phyloP scores from a whole-genome alignment of 2,113 vertebrate genomes.

The Onychostruthus taczanowskii region DNA sequence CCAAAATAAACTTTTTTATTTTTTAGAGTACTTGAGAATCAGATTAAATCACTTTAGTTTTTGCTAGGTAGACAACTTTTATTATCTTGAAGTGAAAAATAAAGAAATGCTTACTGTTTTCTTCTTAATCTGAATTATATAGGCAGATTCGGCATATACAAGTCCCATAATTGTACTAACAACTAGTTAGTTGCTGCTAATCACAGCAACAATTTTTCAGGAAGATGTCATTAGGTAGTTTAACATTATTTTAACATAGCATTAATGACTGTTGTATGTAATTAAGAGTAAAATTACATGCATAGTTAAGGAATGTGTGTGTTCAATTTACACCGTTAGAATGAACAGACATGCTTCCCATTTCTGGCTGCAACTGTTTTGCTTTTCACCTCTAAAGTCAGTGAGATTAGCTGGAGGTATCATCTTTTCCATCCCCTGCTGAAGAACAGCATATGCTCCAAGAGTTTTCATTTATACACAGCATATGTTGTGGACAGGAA shows the following conservation, averaged over 20 bases:
- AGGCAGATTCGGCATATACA: background rate
- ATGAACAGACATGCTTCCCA: background rate
- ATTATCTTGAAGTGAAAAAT: background rate
- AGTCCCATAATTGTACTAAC: background rate
- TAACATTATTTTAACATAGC: background rate
- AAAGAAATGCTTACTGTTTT: background rate
- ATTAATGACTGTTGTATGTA: background rate
- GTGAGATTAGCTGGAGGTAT: background rate
- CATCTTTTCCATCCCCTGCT: background rate
- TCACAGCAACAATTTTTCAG: background rate
- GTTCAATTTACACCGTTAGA: background rate
- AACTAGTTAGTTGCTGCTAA: background rate
- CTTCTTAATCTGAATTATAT: background rate
- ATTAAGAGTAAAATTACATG: background rate
- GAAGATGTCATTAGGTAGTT: background rate
- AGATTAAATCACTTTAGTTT: background rate
- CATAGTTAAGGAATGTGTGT: accelerated
- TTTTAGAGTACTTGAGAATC: background rate
- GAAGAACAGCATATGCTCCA: background rate
- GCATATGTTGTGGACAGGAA: background rate
- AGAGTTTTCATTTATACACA: background rate
- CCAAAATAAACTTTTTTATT: background rate
- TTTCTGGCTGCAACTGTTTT: background rate
- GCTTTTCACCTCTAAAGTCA: background rate
- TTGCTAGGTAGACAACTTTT: background rate